phyloP scores from a whole-genome alignment of 35 echinoderm and acorn worm species.

The Anneissia japonica region DNA sequence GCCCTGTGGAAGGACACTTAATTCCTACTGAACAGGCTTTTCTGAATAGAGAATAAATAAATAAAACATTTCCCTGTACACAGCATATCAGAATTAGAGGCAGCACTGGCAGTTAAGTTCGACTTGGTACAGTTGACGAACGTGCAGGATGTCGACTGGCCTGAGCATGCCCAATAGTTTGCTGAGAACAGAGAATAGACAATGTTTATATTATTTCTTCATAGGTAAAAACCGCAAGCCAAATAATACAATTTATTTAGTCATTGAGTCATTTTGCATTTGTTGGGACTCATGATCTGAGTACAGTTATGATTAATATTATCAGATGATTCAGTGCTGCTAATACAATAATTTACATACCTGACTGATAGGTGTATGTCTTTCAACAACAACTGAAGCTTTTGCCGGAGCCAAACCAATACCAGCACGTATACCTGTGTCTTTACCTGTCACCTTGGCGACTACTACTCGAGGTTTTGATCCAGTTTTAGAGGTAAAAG shows the following conservation, averaged over 20 bases:
- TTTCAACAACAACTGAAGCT: constrained; percentile 88
- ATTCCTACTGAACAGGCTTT: too few relatives aligned
- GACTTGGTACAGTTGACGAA: constrained; percentile 20
- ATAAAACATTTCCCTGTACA: too few relatives aligned
- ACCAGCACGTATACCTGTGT: neutral
- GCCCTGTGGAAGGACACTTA: too few relatives aligned
- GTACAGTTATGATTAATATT: too few relatives aligned
- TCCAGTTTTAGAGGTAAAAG: constrained; percentile 14
- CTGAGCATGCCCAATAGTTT: constrained; percentile 87
- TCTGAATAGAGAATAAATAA: too few relatives aligned
- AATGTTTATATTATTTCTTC: too few relatives aligned
- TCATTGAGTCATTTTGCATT: too few relatives aligned
- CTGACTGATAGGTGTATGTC: constrained; percentile 86
- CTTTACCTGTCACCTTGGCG: constrained; percentile 35
- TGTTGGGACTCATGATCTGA: too few relatives aligned
- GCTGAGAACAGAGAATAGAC: constrained; percentile 35
- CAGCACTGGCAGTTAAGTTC: constrained; percentile 2
- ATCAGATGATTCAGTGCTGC: too few relatives aligned
- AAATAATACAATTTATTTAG: too few relatives aligned
- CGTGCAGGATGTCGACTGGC: constrained; percentile 53
- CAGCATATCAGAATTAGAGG: too few relatives aligned
- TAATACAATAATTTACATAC: constrained; percentile 19
- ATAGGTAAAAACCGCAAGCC: neutral
- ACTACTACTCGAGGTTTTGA: constrained; percentile 43
- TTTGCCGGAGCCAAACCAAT: constrained; percentile 70